phyloP scores from a whole-genome alignment of 2,888 invertebrate genomes.

The Hyppa rectilinea region DNA sequence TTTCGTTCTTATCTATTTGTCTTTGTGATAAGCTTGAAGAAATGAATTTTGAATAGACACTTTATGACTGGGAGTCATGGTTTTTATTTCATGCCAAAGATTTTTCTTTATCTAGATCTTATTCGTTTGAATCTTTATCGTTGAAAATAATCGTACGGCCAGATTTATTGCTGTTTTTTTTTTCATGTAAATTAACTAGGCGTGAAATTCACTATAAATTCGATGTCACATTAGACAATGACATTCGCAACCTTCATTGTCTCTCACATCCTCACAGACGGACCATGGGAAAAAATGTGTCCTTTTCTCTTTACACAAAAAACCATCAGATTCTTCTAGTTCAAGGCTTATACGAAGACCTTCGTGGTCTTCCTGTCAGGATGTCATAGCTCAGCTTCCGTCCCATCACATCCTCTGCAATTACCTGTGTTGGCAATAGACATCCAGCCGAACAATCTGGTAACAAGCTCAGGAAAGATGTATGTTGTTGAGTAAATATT shows the following conservation, averaged over 20 bases:
- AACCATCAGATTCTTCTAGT: constrained; percentile 37
- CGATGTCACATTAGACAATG: constrained; percentile 18
- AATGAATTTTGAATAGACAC: constrained; percentile 10
- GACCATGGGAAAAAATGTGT: constrained; percentile 36
- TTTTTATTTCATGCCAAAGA: neutral
- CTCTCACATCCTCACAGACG: constrained; percentile 2
- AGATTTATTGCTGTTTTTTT: neutral
- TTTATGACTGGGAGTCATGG: neutral
- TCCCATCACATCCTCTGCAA: constrained; percentile 62
- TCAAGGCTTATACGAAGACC: constrained; percentile 48
- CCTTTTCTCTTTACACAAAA: constrained; percentile 30
- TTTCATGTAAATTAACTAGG: neutral
- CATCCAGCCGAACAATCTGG: constrained; percentile 38
- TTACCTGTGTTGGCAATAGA: constrained; percentile 53
- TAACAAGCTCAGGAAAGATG: constrained; percentile 31
- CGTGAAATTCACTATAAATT: neutral
- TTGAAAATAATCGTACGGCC: neutral
- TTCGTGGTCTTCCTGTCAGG: constrained; percentile 60
- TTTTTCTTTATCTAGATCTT: neutral
- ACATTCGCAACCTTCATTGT: constrained; percentile 24
- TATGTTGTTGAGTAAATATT: constrained; percentile 14
- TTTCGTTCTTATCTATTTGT: constrained; percentile 35
- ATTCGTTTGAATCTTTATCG: neutral
- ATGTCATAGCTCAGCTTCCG: constrained; percentile 59
- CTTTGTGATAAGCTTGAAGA: neutral